These are phyloP conservation scores for Pseudorasbora parva DNA, from an alignment of 2,113 vertebrate species.

Conservation along the genomic window DNA sequence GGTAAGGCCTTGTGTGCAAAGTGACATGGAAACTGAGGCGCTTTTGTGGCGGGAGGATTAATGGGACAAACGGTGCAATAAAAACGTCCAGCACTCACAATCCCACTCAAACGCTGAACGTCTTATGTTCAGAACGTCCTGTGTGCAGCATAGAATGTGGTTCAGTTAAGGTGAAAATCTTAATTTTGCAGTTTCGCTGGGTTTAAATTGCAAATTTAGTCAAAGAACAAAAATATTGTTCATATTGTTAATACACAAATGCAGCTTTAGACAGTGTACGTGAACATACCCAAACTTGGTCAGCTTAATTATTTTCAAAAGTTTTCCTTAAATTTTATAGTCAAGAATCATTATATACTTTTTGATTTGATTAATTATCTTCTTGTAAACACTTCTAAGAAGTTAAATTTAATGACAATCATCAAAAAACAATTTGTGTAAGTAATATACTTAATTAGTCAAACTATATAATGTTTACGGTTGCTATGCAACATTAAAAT, in stretches of 20 bases:
- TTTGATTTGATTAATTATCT: background rate
- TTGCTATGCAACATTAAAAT: background rate
- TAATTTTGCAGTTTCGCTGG: background rate
- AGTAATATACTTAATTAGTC: background rate
- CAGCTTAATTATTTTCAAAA: background rate
- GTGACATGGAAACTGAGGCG: slow-evolving; percentile 66
- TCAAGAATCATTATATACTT: background rate
- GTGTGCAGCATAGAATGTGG: slow-evolving; percentile 33
- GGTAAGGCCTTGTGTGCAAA: slow-evolving; percentile 73
- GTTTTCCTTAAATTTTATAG: background rate
- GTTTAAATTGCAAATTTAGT: background rate
- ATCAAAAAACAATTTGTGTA: background rate
- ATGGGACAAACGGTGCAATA: slow-evolving; percentile 73
- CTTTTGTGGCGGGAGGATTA: slow-evolving; percentile 72
- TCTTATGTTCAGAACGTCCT: slow-evolving; percentile 67
- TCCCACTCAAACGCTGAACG: slow-evolving; percentile 62
- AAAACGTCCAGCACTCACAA: slow-evolving; percentile 69
- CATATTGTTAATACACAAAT: background rate
- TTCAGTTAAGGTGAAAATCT: background rate
- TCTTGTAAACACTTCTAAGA: background rate
- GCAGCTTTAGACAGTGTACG: background rate
- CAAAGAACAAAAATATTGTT: background rate
- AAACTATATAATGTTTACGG: background rate
- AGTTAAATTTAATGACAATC: background rate
- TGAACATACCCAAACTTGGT: background rate